These are phyloP conservation scores for Brachypteracias leptosomus DNA, from an alignment of 2,113 vertebrate genomes.

Conservation along the genomic window DNA sequence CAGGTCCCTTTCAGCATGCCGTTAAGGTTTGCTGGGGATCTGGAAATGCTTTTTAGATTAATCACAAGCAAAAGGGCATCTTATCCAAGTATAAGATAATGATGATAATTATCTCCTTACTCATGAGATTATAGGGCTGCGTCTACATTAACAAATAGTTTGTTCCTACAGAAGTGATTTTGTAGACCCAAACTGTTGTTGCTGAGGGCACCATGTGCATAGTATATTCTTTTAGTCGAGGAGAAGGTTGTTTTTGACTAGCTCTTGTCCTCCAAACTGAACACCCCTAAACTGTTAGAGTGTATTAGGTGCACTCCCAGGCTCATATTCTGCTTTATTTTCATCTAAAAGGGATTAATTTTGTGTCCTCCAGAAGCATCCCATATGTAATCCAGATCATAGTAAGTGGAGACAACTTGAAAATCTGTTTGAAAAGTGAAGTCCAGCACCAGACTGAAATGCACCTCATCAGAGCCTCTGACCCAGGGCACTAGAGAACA, in stretches of 20 bases:
- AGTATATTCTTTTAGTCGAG: background rate
- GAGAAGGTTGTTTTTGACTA: background rate
- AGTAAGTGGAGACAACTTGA: background rate
- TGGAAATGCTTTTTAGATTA: conserved; percentile 38
- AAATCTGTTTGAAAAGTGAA: background rate
- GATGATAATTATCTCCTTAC: background rate
- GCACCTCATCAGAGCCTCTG: background rate
- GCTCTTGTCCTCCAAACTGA: background rate
- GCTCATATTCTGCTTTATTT: background rate
- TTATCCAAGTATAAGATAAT: background rate
- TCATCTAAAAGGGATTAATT: background rate
- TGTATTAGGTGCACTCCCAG: background rate
- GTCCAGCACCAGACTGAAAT: background rate
- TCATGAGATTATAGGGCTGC: background rate
- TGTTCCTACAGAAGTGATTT: background rate
- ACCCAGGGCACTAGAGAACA: background rate
- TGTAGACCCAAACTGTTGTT: background rate
- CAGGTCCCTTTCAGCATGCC: background rate
- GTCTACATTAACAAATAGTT: background rate
- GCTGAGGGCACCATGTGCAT: background rate
- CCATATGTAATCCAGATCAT: background rate
- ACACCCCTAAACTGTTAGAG: background rate
- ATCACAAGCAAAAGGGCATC: background rate
- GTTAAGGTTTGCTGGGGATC: background rate
- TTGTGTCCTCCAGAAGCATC: background rate